Conservation (phyloP, 2,113 vertebrate genomes). For the Baryphthengus martii region DNA sequence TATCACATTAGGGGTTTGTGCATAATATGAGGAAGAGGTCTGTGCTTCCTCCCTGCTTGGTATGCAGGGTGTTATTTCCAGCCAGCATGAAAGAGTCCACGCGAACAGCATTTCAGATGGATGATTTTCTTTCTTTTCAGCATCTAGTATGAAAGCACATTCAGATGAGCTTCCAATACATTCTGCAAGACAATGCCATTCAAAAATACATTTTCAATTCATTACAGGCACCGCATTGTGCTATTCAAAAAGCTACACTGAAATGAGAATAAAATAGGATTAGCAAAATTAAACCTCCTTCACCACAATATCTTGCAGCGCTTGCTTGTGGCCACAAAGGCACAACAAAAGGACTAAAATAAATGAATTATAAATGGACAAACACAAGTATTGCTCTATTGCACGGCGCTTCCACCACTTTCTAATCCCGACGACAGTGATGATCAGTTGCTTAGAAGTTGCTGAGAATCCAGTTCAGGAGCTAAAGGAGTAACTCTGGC, state of each 20-base stretch:
- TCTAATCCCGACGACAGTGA: background rate
- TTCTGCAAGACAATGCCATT: constrained; percentile 4
- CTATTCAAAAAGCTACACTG: background rate
- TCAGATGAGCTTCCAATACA: background rate
- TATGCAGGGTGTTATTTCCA: background rate
- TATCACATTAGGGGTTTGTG: background rate
- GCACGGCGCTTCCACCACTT: background rate
- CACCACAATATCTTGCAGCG: background rate
- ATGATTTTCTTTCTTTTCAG: background rate
- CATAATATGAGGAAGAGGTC: background rate
- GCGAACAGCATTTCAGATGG: background rate
- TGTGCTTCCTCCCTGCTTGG: constrained; percentile 16
- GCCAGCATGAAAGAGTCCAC: background rate
- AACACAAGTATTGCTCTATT: background rate
- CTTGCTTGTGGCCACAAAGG: background rate
- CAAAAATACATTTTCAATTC: background rate
- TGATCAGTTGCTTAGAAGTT: background rate
- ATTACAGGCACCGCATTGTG: background rate
- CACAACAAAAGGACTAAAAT: background rate
- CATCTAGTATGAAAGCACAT: background rate
- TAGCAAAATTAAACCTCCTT: constrained; percentile 7
- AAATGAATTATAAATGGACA: background rate
- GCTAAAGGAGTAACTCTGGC: background rate
- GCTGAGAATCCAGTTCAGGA: background rate
- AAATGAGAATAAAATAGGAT: constrained; percentile 20